Percentiles rank a stretch among this genome's conserved stretches.
These are phyloP conservation scores for Cyphomyrus plagiostoma DNA, from an alignment of 2,113 vertebrate species.

Conservation along the genomic window DNA sequence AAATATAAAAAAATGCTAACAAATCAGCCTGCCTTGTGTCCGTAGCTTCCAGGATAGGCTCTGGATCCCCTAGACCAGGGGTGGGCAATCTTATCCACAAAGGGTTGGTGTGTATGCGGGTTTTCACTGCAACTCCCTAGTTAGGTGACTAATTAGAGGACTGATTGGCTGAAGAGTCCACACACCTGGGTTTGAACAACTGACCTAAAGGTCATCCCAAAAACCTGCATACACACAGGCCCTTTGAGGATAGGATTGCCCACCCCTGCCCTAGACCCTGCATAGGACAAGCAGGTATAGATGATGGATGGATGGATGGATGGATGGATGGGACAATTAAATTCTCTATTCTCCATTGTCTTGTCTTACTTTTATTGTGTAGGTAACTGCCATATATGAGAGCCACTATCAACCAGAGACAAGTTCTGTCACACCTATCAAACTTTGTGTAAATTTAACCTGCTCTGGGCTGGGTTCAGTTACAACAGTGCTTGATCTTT, in stretches of 20 bases:
- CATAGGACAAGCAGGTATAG: neutral
- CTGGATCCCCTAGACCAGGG: neutral
- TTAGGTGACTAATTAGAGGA: too few relatives aligned
- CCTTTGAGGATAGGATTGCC: too few relatives aligned
- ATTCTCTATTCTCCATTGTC: neutral
- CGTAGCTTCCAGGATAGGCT: neutral
- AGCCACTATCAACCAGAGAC: neutral
- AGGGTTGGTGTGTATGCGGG: too few relatives aligned
- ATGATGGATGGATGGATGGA: neutral
- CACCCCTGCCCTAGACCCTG: neutral
- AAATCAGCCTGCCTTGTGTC: neutral
- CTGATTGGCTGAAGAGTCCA: too few relatives aligned
- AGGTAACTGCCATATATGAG: neutral
- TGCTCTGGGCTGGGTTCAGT: neutral
- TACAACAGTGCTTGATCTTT: neutral
- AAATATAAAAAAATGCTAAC: neutral
- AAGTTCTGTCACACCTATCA: neutral
- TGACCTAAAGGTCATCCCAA: too few relatives aligned
- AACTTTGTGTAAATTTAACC: neutral
- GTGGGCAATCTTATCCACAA: too few relatives aligned
- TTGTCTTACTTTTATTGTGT: neutral
- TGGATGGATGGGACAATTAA: neutral
- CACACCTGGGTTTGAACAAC: too few relatives aligned
- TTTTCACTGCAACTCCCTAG: too few relatives aligned
- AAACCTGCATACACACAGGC: too few relatives aligned